Base-by-base conservation (phyloP, 2,888 invertebrate species). In the Cynaeus angustus region DNA sequence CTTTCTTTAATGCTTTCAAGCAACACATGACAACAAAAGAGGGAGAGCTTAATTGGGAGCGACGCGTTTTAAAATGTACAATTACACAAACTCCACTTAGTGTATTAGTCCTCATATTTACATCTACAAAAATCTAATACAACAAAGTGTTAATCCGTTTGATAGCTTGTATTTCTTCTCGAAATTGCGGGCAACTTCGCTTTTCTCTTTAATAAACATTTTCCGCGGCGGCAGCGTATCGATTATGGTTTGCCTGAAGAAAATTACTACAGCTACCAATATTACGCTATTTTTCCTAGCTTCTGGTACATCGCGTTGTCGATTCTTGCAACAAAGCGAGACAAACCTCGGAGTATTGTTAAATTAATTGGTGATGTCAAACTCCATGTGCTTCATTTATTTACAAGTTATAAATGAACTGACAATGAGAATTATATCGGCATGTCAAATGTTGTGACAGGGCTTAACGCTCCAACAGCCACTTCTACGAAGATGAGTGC, bases 341-440 rank as follows among this genome's bases (percentile, higher is more conserved):
- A 21, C 21, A 33, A 13, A 48, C 30, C 48, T 30, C 12, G 48
- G 16, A 33, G 50, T 38, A 62, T 62, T 62, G 62, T 62, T 21
- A 52, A 62, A 62, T 62, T 62, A 62, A 62, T 62, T 62, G 62
- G 50, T 38, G 30, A 62, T 62, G 62, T 62, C 62, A 62, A 62
- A 50, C 37, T 50, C 52, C 50, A 38, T 41, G 50, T 52, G 52
- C 62, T 62, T 62, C 52, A 62, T 62, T 62, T 62, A 62, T 62
- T 62, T 62, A 62, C 62, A 62, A 62, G 62, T 50, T 62, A 62
- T 50, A 62, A 62, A 62, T 62, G 62, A 62, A 62, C 62, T 62
- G 41, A 65, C 65, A 65, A 65, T 65, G 55, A 45, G 46, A 53
- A 45, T 65, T 55, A 65, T 55, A 65, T 65, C 53, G 65, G 45